Conservation (phyloP, 2,797 vertebrate species). For the Sebastes glaucus region DNA sequence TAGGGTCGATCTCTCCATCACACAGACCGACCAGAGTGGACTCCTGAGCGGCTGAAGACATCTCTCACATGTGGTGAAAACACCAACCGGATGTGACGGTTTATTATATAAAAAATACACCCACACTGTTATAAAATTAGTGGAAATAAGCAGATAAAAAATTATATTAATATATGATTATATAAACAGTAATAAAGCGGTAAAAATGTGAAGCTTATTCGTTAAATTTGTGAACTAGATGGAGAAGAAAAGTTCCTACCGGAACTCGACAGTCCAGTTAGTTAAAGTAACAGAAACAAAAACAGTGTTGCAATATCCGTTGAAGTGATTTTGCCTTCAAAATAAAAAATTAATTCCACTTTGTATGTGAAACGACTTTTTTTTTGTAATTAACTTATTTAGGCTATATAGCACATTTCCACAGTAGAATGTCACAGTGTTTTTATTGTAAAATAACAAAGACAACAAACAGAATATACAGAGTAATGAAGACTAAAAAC, state of each 20-base stretch:
- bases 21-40: conserved; percentile 67
- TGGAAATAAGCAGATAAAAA: fast-evolving
- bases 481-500: too few relatives aligned
- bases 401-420: too few relatives aligned
- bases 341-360: neutral
- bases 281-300: neutral
- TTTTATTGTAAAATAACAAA: too few relatives aligned
- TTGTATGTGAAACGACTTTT: neutral
- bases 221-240: neutral
- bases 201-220: fast-evolving
- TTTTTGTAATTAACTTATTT: too few relatives aligned
- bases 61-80: conserved; percentile 9
- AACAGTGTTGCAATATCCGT: neutral
- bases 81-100: neutral
- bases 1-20: conserved; percentile 65
- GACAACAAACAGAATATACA: too few relatives aligned
- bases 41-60: conserved; percentile 38
- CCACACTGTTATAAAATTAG: neutral
- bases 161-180: neutral
- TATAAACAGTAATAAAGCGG: fast-evolving
- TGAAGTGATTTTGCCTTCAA: neutral
- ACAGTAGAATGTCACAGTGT: too few relatives aligned
- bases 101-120: too few relatives aligned
- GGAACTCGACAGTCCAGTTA: neutral
- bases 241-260: neutral